Evolutionary conservation across 2,797 vertebrate species (phyloP), one percentile per base, ranked within the genome.

Genomic region (Bufotes viridis): DNA sequence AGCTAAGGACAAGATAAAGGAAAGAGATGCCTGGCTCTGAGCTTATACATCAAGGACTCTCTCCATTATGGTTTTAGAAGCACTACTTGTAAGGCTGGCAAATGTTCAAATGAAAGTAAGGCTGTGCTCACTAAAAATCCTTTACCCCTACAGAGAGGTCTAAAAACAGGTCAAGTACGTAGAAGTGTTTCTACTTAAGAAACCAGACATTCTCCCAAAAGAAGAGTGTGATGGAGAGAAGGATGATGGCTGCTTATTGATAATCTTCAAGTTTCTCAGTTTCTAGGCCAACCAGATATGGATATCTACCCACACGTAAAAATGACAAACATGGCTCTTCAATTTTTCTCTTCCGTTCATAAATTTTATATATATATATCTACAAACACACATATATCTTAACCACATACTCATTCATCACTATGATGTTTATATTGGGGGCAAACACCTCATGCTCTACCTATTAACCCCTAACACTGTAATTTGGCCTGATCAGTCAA

Each of bases 91-190:
- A 22, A 51, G 42, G n/a, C 24, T 76, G 20, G 17, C 18, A 49
- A 42, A 72, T 49, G 72, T 20, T 74, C 42, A 49, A 72, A 74
- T 20, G 26, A 72, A 34, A 72, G 69, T 18, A 42, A 72, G 14
- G 42, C 69, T 74, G 67, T 70, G 9, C 72, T 74, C 72, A 49
- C 18, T 49, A 49, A 34, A 74, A 3, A 74, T 74, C 72, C 72
- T 74, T 74, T 22, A 74, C 49, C 72, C 67, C 72, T 20, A 49
- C 18, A 51, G 72, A 74, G 18, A 74, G 34, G 42, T 49, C 42
- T 74, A 18, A 74, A 70, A 74, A 49, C 72, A 74, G 72, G 72
- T 74, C 42, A 74, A 74, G 34, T 74, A 42, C 70, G 17, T 72
- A 72, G 34, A 72, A 42, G 70, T 74, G 72, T 74, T 18, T 70